phyloP scores from a whole-genome alignment of 2,888 invertebrate genomes.

The Andrena camellia region DNA sequence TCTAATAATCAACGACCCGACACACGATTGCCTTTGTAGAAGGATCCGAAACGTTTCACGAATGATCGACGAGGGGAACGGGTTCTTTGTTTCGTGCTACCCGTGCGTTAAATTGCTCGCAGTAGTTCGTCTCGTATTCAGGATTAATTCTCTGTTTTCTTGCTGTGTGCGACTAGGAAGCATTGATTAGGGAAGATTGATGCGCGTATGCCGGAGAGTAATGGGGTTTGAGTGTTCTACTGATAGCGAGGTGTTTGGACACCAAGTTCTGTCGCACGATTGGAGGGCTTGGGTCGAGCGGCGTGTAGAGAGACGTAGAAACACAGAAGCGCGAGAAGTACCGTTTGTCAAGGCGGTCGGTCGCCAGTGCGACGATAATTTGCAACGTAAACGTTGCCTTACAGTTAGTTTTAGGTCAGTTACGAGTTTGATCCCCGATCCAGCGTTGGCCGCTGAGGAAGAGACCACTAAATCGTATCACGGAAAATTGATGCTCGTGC shows the following conservation, averaged over 20 bases:
- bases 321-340: slow-evolving; percentile 72
- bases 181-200: background rate
- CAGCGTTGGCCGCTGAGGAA: slow-evolving; percentile 23
- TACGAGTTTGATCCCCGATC: slow-evolving; percentile 48
- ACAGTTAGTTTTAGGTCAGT: slow-evolving; percentile 73
- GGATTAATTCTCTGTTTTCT: background rate
- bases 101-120: background rate
- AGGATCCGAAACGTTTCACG: background rate
- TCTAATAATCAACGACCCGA: background rate
- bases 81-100: background rate
- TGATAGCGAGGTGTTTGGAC: background rate
- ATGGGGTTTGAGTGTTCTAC: background rate
- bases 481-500: slow-evolving; percentile 30
- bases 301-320: slow-evolving; percentile 52
- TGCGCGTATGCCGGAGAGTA: background rate
- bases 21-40: too few relatives aligned
- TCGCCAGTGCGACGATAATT: slow-evolving; percentile 79
- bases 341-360: slow-evolving; percentile 82
- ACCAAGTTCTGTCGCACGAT: background rate
- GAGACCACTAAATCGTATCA: slow-evolving; percentile 50
- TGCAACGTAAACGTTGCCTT: slow-evolving; percentile 78
- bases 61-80: background rate
- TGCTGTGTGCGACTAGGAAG: background rate
- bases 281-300: slow-evolving; percentile 36
- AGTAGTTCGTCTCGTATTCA: background rate